Conservation (phyloP, 2,797 vertebrate species). For the Streptopelia turtur region DNA sequence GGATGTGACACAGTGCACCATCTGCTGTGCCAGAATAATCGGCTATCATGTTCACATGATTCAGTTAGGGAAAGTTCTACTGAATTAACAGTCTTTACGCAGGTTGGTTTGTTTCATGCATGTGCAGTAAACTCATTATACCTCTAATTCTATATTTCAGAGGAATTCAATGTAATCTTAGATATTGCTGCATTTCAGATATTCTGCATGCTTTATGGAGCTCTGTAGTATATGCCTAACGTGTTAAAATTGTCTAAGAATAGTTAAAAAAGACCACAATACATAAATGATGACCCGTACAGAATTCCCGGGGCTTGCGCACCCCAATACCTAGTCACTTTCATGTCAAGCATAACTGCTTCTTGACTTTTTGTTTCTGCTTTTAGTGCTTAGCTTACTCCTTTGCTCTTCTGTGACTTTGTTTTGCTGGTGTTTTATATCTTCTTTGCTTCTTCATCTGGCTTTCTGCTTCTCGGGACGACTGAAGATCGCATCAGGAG, state of each 20-base stretch:
- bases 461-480: constrained; percentile 83
- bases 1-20: rapidly evolving
- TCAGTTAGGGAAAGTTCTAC: not conserved
- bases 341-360: constrained; percentile 23
- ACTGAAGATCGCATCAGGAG: constrained; percentile 93
- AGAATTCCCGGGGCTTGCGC: not conserved
- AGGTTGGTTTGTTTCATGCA: not conserved
- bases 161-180: not conserved
- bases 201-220: not conserved
- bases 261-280: not conserved
- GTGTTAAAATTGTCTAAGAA: not conserved
- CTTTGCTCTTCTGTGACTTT: constrained; percentile 76
- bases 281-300: not conserved
- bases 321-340: not conserved
- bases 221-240: not conserved
- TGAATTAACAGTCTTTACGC: not conserved
- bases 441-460: constrained; percentile 78
- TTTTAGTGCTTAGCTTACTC: constrained; percentile 70
- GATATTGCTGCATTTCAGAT: not conserved
- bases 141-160: not conserved
- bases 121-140: not conserved
- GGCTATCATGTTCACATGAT: rapidly evolving
- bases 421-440: constrained; percentile 79
- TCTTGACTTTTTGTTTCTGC: constrained; percentile 74
- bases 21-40: not conserved